Conservation (phyloP, 2,888 invertebrate species). For the Cinara cedri region DNA sequence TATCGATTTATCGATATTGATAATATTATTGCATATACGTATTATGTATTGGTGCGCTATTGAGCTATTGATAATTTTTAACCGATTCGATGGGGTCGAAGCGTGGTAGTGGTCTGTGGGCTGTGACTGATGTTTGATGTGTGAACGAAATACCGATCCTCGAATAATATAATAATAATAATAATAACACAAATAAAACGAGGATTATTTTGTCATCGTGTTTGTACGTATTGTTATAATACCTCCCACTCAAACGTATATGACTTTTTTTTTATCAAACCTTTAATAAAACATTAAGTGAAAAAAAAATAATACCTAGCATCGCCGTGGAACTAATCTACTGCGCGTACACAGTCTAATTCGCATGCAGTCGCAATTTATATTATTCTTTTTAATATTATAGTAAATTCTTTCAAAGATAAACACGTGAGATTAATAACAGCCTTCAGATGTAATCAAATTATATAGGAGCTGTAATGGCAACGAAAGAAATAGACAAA, state of each 20-base stretch:
- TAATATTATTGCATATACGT: background rate
- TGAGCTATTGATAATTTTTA: slow-evolving; percentile 17
- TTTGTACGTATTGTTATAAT: background rate
- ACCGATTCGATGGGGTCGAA: slow-evolving; percentile 35
- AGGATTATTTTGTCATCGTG: background rate
- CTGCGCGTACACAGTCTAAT: background rate
- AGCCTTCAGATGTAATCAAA: background rate
- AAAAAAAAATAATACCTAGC: slow-evolving; percentile 3
- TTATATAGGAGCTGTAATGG: background rate
- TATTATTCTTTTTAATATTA: no score
- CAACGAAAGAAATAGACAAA: background rate
- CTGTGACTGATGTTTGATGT: slow-evolving; percentile 34
- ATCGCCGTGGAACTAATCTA: background rate
- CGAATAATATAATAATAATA: background rate
- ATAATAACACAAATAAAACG: background rate
- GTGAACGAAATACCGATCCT: background rate
- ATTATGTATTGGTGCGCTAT: background rate
- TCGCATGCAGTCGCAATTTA: background rate
- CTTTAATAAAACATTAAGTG: background rate
- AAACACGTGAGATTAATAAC: background rate
- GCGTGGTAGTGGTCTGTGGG: background rate
- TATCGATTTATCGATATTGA: background rate
- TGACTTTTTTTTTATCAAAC: background rate
- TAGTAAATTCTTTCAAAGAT: background rate
- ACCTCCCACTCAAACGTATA: background rate